These are phyloP conservation scores for Lophura nycthemera DNA, from an alignment of 2,113 vertebrate genomes.

Conservation along the genomic window DNA sequence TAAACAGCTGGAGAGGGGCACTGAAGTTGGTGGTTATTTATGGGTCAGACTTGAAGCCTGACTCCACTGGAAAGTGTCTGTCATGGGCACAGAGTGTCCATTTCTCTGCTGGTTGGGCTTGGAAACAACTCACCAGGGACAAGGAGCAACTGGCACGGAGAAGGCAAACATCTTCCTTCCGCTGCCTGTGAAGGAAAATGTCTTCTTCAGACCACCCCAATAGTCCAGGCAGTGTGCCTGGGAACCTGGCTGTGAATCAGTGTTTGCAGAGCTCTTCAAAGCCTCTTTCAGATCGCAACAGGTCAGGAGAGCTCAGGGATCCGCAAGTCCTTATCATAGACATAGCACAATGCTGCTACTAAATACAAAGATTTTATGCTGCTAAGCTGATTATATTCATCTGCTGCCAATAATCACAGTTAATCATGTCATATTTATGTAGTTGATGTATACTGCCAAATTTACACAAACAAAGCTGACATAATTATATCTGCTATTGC, in stretches of 20 bases:
- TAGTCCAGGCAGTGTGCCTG: background rate
- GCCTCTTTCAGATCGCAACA: background rate
- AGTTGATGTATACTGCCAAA: background rate
- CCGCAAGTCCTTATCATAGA: background rate
- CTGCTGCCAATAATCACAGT: background rate
- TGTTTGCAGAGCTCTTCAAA: background rate
- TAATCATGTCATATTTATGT: background rate
- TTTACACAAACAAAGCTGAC: background rate
- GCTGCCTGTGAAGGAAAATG: background rate
- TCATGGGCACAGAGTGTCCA: background rate
- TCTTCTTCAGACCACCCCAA: no score
- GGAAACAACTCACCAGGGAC: background rate
- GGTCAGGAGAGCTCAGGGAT: background rate
- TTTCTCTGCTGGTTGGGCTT: background rate
- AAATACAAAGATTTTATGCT: background rate
- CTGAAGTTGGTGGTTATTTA: rapidly evolving
- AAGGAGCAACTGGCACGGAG: background rate
- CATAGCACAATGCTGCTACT: background rate
- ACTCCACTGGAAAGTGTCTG: background rate
- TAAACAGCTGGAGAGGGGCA: background rate
- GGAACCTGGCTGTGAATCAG: background rate
- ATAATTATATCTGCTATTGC: background rate
- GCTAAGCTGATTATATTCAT: background rate
- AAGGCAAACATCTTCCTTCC: background rate
- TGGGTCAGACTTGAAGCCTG: background rate